Percentiles rank a stretch among this genome's conserved stretches.
These are phyloP conservation scores for Sebastes minor DNA, from an alignment of 2,797 vertebrate genomes.

Conservation along the genomic window DNA sequence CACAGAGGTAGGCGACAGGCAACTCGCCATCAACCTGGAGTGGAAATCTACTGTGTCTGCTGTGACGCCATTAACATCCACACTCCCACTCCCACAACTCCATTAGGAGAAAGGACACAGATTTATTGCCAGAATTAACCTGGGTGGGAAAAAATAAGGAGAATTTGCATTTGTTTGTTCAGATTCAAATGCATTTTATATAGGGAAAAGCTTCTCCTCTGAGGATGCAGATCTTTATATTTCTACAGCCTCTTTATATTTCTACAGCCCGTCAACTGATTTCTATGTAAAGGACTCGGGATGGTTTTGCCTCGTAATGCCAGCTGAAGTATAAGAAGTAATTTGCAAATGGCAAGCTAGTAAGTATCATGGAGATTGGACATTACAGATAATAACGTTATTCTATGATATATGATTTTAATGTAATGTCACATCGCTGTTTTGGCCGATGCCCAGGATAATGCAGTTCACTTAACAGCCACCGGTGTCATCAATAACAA, in stretches of 20 bases:
- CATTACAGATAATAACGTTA: no score
- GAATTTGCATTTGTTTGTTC: neutral
- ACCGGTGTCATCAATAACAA: no score
- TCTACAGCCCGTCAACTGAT: no score
- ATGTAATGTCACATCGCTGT: no score
- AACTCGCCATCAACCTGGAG: constrained; percentile 49
- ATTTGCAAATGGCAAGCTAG: no score
- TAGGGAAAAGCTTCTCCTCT: neutral
- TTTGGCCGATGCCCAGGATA: no score
- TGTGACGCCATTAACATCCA: constrained; percentile 24
- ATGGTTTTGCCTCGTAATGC: no score
- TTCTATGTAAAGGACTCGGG: no score
- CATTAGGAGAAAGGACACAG: neutral
- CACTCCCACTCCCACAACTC: neutral
- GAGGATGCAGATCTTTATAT: neutral
- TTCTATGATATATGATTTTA: no score
- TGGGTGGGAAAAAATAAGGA: neutral
- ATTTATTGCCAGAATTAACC: neutral
- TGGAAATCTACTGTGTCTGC: constrained; percentile 75
- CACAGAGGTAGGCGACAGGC: constrained; percentile 65
- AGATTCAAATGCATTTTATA: neutral
- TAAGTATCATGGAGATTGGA: no score
- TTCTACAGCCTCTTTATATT: neutral
- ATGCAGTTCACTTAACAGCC: no score
- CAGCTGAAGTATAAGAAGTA: no score